Evolutionary conservation across 64 coral and sea anemone species (phyloP).

Genomic region (Actinia equina): DNA sequence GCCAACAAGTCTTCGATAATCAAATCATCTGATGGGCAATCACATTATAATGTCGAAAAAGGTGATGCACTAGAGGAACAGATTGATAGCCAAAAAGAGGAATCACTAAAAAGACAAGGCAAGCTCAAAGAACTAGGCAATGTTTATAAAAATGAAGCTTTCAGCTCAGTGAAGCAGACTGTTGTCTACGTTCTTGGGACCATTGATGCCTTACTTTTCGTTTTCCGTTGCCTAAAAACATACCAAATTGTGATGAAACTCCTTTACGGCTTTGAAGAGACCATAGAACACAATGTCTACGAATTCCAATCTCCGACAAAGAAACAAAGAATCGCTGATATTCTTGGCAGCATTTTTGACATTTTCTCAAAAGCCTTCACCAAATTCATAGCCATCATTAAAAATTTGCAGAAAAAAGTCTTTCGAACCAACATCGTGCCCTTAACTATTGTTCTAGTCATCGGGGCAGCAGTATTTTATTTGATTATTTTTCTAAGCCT

Average conservation of each 20-base stretch:
- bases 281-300: conserved; percentile 46
- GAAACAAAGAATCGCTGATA: conserved; percentile 18
- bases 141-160: conserved; percentile 55
- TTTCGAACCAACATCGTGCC: conserved; percentile 66
- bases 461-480: conserved; percentile 29
- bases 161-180: conserved; percentile 23
- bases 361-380: conserved; percentile 32
- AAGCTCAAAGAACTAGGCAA: conserved; percentile 36
- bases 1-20: conserved; percentile 57
- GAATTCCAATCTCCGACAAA: neutral
- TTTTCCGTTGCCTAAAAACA: conserved; percentile 61
- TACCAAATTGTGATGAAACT: conserved; percentile 54
- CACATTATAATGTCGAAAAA: conserved; percentile 57
- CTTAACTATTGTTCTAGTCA: conserved; percentile 21
- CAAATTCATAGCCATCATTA: conserved; percentile 40
- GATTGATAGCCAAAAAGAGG: conserved; percentile 58
- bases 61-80: conserved; percentile 65
- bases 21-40: neutral
- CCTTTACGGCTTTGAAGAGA: conserved; percentile 75
- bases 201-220: conserved; percentile 61
- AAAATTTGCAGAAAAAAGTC: conserved; percentile 51
- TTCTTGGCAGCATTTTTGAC: conserved; percentile 25
- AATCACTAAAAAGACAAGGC: conserved; percentile 34
- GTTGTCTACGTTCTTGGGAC: conserved; percentile 54
- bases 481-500: conserved; percentile 35